Base-by-base conservation (phyloP, 2,797 vertebrate genomes). In the Rhabdophis nuchalis region DNA sequence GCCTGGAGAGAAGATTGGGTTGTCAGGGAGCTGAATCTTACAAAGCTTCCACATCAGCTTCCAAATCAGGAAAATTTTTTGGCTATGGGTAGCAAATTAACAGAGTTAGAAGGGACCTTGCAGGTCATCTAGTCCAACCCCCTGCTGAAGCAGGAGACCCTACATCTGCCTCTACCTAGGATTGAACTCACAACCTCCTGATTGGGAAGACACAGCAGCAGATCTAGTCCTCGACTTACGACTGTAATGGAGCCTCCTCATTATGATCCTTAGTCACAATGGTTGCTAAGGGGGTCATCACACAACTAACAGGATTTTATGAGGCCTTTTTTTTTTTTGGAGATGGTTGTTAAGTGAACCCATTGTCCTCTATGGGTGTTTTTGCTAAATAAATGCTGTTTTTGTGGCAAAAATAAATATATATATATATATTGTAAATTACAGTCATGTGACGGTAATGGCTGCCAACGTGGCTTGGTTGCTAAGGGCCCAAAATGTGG, bases 31-130 rank as follows among this genome's bases (percentile, higher is more conserved):
- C 0, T 0, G 0, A 90, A 91, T 92, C 92, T 93, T 46, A 95
- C 90, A 89, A n/a, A 93, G 29, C 89, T 90, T 95, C 68, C 85
- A 58, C 5, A 6, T n/a, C n/a, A n/a, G n/a, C n/a, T n/a, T n/a
- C n/a, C n/a, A n/a, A n/a, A n/a, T n/a, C 9, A 53, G n/a, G 61
- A 60, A 86, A 12, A 90, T 90, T 95, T 29, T 52, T 52, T 1
- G 41, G 27, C 50, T 53, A 3, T 58, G 60, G 25, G 25, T 16
- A 5, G 56, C n/a, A n/a, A n/a, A n/a, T n/a, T n/a, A n/a, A n/a
- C n/a, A n/a, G n/a, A n/a, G n/a, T n/a, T n/a, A n/a, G n/a, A n/a
- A n/a, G n/a, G n/a, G n/a, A n/a, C n/a, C n/a, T n/a, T n/a, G n/a
- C n/a, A n/a, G n/a, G n/a, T n/a, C n/a, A n/a, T n/a, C n/a, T n/a